Base-by-base conservation (phyloP, 2,113 vertebrate genomes). In the Sorex araneus region DNA sequence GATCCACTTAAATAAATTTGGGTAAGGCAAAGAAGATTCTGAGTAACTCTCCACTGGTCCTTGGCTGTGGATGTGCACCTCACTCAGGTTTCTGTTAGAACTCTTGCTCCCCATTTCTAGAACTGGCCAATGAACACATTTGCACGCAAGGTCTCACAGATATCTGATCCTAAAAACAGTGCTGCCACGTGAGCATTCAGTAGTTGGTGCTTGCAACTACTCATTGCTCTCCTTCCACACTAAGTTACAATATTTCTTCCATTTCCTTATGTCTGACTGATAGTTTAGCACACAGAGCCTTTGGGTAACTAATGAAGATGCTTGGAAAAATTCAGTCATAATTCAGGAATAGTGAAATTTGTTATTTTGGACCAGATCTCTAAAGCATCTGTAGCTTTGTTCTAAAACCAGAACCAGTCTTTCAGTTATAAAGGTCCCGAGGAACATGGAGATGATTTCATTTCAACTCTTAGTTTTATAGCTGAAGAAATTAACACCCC, bases 401-500 rank as follows among this genome's bases (percentile, higher is more conserved):
- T 30, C 9, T 66, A 50, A 50, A 7, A 10, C 64, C 8, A 66
- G 90, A 82, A 77, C 63, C 40, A 93, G n/a, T 70, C 63, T 40
- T 63, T 87, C 28, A 10, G 11, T 76, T 77, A 54, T 77, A 47
- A 92, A 84, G 40, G 27, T 76, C 8, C 9, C 66, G 5, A 47
- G 64, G 30, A 63, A 16, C 6, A 11, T 28, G 74, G 45, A 81
- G 21, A 30, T 45, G 36, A 67, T 94, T 23, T 60, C 50, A 84
- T 92, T 76, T 25, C 8, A 54, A 28, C 28, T 74, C 40, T 66
- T 70, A 21, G 25, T n/a, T 88, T 84, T 82, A 47, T 3, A 80
- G 34, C 54, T 84, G 43, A 50, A 93, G 43, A 93, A 90, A 84
- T 15, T 8, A 95, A 92, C 83, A 28, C 16, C 36, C 30, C 30